phyloP scores from a whole-genome alignment of 1,140 invertebrate species.

The Calycopis cecrops region DNA sequence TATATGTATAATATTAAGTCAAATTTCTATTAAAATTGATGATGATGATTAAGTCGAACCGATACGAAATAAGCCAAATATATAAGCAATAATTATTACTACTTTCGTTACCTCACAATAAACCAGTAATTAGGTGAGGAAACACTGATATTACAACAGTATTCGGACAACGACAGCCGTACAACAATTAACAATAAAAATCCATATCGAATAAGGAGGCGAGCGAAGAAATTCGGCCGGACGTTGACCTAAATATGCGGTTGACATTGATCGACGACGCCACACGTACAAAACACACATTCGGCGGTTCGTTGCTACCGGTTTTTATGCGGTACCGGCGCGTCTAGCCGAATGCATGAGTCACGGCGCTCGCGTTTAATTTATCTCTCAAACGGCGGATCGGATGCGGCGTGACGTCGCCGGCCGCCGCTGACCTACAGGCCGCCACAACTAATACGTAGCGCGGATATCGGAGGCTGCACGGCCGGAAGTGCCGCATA shows the following conservation, averaged over 20 bases:
- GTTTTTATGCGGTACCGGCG: slow-evolving; percentile 46
- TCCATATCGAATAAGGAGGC: slow-evolving; percentile 49
- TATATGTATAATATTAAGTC: no score
- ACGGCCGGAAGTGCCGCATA: slow-evolving; percentile 65
- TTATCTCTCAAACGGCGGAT: neutral
- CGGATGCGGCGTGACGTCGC: slow-evolving; percentile 35
- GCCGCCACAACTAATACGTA: slow-evolving; percentile 48
- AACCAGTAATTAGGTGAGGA: no score
- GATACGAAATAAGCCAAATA: no score
- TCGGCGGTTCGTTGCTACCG: slow-evolving; percentile 59
- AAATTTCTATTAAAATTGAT: no score
- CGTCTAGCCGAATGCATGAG: slow-evolving; percentile 43
- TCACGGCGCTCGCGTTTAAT: slow-evolving; percentile 29
- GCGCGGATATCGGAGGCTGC: slow-evolving; percentile 50
- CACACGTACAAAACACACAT: slow-evolving; percentile 55
- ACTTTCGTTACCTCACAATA: no score
- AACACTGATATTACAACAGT: slow-evolving; percentile 4
- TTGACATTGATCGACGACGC: slow-evolving; percentile 72
- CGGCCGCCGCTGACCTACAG: slow-evolving; percentile 33
- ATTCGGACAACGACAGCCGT: neutral
- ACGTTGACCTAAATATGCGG: slow-evolving; percentile 71
- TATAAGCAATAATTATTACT: no score
- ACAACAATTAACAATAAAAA: slow-evolving; percentile 29
- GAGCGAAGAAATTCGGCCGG: slow-evolving; percentile 63
- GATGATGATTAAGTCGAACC: no score